Evolutionary conservation across 2,113 vertebrate genomes (phyloP).

Genomic region (Syngnathus scovelli): DNA sequence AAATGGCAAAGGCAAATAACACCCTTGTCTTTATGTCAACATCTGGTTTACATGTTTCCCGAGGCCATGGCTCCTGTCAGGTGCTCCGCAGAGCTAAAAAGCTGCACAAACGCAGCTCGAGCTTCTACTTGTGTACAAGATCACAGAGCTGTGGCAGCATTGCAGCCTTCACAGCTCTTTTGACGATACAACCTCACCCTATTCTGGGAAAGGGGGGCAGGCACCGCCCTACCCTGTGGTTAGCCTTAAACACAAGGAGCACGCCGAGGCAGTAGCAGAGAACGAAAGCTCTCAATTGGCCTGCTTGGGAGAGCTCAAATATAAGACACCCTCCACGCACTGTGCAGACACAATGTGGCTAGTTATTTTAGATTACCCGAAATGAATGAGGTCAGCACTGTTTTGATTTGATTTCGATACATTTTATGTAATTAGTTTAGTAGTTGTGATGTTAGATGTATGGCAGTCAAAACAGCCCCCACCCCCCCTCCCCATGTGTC

Average conservation of each 20-base stretch:
- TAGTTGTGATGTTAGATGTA: neutral
- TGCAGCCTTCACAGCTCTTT: conserved; percentile 31
- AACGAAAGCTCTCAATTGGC: conserved; percentile 10
- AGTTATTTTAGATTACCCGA: neutral
- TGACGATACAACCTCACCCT: conserved; percentile 51
- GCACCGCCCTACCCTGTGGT: conserved; percentile 64
- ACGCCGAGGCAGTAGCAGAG: conserved; percentile 7
- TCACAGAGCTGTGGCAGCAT: conserved; percentile 28
- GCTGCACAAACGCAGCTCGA: conserved; percentile 12
- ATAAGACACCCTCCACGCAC: conserved; percentile 21
- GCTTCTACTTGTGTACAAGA: conserved; percentile 11
- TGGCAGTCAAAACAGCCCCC: neutral
- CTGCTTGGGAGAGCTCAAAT: conserved; percentile 21
- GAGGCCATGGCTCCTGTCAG: neutral
- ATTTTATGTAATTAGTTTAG: neutral
- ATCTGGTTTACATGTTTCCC: conserved; percentile 15
- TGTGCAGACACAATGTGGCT: conserved; percentile 14
- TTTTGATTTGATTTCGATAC: neutral
- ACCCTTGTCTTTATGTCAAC: neutral
- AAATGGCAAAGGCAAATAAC: neutral
- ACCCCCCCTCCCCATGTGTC: neutral
- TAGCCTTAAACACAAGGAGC: conserved; percentile 55
- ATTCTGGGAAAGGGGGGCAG: conserved; percentile 51
- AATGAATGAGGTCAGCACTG: too few species aligned
- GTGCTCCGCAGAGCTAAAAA: conserved; percentile 11